These are phyloP conservation scores for Tenthredo livida DNA, from an alignment of 2,888 invertebrate species.

Conservation along the genomic window DNA sequence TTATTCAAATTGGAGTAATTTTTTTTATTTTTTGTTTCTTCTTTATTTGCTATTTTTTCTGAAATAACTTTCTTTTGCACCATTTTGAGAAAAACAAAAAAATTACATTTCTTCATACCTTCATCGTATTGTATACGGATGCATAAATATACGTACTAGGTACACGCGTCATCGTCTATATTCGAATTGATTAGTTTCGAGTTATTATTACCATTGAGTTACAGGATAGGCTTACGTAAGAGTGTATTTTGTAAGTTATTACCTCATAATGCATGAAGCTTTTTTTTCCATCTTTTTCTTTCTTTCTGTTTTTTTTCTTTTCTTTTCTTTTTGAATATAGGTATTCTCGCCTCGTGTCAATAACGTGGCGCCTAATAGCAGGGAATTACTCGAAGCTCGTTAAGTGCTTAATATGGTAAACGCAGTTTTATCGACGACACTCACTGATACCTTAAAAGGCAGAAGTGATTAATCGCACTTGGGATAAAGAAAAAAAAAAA, in stretches of 20 bases:
- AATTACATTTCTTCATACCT: too few species aligned
- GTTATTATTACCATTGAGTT: conserved; percentile 5
- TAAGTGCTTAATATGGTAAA: conserved; percentile 15
- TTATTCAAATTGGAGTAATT: not conserved
- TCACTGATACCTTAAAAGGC: not conserved
- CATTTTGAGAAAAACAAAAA: too few species aligned
- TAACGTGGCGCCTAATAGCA: conserved; percentile 23
- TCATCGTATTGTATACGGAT: too few species aligned
- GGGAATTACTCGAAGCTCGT: conserved; percentile 33
- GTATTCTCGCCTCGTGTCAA: not conserved
- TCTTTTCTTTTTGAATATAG: not conserved
- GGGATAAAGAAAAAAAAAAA: not conserved
- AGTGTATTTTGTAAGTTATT: not conserved
- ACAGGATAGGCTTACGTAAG: not conserved
- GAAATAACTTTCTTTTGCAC: too few species aligned
- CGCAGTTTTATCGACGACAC: not conserved
- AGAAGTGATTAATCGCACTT: not conserved
- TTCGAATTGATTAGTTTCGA: conserved; percentile 9
- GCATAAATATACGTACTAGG: not conserved
- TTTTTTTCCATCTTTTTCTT: not conserved
- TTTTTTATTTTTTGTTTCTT: not conserved
- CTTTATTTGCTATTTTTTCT: not conserved
- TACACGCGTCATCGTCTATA: not conserved
- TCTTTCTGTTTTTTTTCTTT: not conserved
- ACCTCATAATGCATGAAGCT: not conserved